Conservation (phyloP, 2,888 invertebrate species). For the Andrena praecox region DNA sequence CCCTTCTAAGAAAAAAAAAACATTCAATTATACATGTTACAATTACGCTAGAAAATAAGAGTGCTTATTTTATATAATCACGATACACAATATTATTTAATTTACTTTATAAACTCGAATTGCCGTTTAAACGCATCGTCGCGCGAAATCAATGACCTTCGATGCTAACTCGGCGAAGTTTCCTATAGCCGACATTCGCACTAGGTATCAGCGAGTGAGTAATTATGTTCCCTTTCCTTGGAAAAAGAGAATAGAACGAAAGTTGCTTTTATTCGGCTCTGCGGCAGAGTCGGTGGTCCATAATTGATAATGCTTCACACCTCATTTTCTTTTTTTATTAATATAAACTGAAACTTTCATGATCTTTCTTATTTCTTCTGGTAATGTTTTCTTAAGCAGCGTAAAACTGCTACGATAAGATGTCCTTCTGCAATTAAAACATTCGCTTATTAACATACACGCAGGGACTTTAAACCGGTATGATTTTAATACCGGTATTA, state of each 20-base stretch:
- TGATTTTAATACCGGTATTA: too few relatives aligned
- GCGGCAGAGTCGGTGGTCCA: slow-evolving; percentile 77
- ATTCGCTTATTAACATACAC: not conserved
- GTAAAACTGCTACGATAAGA: slow-evolving; percentile 72
- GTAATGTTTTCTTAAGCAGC: slow-evolving; percentile 71
- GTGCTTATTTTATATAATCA: slow-evolving; percentile 75
- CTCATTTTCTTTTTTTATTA: slow-evolving; percentile 68
- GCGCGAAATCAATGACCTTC: slow-evolving; percentile 66
- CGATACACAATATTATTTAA: slow-evolving; percentile 71
- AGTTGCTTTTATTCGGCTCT: slow-evolving; percentile 74
- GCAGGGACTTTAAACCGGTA: too few relatives aligned
- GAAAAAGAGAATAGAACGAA: slow-evolving; percentile 68
- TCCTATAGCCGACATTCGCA: slow-evolving; percentile 62
- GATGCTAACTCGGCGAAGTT: slow-evolving; percentile 71
- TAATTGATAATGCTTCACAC: slow-evolving; percentile 67
- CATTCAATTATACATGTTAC: slow-evolving; percentile 77
- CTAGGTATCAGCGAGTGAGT: slow-evolving; percentile 70
- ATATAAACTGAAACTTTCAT: slow-evolving; percentile 72
- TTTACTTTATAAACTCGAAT: slow-evolving; percentile 75
- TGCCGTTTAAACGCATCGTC: slow-evolving; percentile 70
- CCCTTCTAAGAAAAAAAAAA: slow-evolving; percentile 54
- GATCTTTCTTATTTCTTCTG: slow-evolving; percentile 64
- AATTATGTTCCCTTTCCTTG: slow-evolving; percentile 70
- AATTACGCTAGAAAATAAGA: slow-evolving; percentile 79
- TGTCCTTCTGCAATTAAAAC: slow-evolving; percentile 72